phyloP scores from a whole-genome alignment of 2,888 invertebrate species.

The Conchocele bisecta region DNA sequence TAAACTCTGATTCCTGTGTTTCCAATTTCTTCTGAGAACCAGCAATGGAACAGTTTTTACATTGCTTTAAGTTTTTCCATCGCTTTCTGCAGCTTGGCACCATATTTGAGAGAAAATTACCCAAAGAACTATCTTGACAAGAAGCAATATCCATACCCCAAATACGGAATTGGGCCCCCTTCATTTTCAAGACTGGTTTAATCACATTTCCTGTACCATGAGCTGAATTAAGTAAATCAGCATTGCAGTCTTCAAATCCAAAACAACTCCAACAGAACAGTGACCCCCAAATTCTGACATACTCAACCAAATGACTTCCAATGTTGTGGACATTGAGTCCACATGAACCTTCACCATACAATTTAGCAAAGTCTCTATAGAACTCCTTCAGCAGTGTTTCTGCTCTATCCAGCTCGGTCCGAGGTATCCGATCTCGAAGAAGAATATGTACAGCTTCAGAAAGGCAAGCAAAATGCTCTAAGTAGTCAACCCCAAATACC shows the following conservation, averaged over 20 bases:
- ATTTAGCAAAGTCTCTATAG: conserved; percentile 2
- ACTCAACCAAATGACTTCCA: conserved; percentile 14
- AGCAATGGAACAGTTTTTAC: no score
- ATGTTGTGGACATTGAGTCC: conserved; percentile 34
- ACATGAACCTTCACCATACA: conserved; percentile 15
- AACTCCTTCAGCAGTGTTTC: conserved; percentile 11
- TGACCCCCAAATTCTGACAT: conserved; percentile 24
- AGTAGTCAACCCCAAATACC: conserved; percentile 28
- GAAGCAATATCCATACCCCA: no score
- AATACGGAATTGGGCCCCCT: neutral
- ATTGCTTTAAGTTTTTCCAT: no score
- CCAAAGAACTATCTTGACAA: no score
- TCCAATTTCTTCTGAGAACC: no score
- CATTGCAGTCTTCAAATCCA: conserved; percentile 18
- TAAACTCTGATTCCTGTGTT: no score
- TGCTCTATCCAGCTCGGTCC: conserved; percentile 1
- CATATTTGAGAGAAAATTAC: no score
- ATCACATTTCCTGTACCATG: conserved; percentile 30
- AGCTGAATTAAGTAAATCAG: conserved; percentile 1
- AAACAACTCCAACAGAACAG: conserved; percentile 21
- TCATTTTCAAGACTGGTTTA: conserved; percentile 1
- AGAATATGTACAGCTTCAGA: conserved; percentile 20
- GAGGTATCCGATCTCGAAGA: conserved; percentile 8
- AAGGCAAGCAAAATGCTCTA: conserved; percentile 7
- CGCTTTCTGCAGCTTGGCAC: no score